Base-by-base conservation (phyloP, 1,140 invertebrate genomes). In the Cephus cinctus region DNA sequence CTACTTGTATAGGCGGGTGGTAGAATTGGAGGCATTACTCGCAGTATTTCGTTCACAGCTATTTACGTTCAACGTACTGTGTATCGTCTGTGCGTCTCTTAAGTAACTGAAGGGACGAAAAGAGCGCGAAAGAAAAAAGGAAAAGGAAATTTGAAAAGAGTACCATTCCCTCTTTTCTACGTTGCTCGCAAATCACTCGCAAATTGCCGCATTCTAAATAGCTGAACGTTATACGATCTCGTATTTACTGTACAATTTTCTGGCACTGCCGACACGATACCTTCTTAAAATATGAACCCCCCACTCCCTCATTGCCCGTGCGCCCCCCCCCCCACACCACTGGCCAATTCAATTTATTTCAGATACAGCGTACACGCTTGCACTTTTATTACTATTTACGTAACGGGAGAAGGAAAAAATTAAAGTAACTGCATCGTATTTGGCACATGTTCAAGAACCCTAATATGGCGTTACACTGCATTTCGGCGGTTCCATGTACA, bases 341-440 rank as follows among this genome's bases (percentile, higher is more conserved):
- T 22, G 41, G 47, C 43, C 53, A 55, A 54, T 63, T 63, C 56
- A 58, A 61, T 63, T 63, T 61, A 61, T 58, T 55, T 59, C 35
- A 25, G 53, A 56, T 45, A 34, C 43, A 25, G 23, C 43, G 19
- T 46, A 35, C 25, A 12, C 31, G 40, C 40, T 43, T 39, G 51
- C 43, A 19, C 35, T 58, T 60, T 58, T 61, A 57, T 52, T 51
- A 56, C 50, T 53, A 47, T 61, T 58, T 58, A 56, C 35, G 27
- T 18, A 50, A 44, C 11, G 36, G 27, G 21, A 27, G 34, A 40
- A 36, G 43, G 45, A 54, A 50, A 48, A 54, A 32, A 41, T 57
- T 44, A 47, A 48, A 55, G 46, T 36, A 32, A 15, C 21, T 50
- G 36, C 43, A 48, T 16, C 41, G 55, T 46, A 56, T 53, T 66